Evolutionary conservation across 2,888 invertebrate species (phyloP), one percentile per base, ranked within the genome.

Genomic region (Allygus modestus): DNA sequence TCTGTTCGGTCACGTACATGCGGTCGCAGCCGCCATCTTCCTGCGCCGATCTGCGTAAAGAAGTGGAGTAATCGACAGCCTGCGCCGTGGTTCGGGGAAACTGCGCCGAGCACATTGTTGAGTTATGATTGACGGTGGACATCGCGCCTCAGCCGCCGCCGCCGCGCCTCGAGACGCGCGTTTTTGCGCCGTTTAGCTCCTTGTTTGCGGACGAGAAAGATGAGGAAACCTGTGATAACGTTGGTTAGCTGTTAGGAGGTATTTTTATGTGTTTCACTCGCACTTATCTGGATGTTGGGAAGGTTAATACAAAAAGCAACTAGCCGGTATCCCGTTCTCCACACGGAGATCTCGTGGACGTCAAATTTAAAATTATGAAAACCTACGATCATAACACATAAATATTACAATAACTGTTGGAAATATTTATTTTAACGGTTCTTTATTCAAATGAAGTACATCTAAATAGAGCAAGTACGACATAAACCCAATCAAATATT

Each of bases 11-110:
- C 51, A 77, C 77, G 77, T 51, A 28, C 61, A 28, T 77, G 77
- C 77, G 77, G 77, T 77, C 46, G 77, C 43, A 4, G 41, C 43
- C 46, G 77, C 77, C 77, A 46, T 77, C 77, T 77, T 77, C 41
- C 26, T 20, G 41, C 77, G 77, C 28, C 77, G 46, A 77, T 77
- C 77, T 77, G 77, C 77, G 77, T 77, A 77, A 77, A 77, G 77
- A 77, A 77, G 77, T 77, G 41, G 71, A 71, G 71, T 41, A 37
- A 71, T 41, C 71, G 71, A 71, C 65, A 65, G 69, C 37, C 73
- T 0, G 20, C 71, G 37, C 71, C 9, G 61, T 20, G 61, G 69
- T 69, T 69, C 69, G 69, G 23, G 69, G 69, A 69, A 69, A 69
- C 69, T 31, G 33, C 20, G n/a, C n/a, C n/a, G 26, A 20, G 37